These are phyloP conservation scores for Thalassoma bifasciatum DNA, from an alignment of 2,113 vertebrate species.

Conservation along the genomic window DNA sequence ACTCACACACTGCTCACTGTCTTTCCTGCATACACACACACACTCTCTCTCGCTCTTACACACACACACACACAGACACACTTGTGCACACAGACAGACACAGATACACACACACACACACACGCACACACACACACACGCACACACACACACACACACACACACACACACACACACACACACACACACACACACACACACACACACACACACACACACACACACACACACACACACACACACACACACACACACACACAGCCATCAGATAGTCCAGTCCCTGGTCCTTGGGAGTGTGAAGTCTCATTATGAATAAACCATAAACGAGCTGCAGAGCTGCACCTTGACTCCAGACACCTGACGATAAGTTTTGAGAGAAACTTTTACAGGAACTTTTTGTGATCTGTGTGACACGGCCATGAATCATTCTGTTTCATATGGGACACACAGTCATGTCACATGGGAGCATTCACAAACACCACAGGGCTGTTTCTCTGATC, in stretches of 20 bases:
- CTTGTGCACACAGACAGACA: conserved; percentile 7
- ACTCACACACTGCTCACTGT: conserved; percentile 19
- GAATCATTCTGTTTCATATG: conserved; percentile 24
- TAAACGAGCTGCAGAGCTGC: conserved; percentile 39
- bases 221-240: conserved; percentile 16
- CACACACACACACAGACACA: conserved; percentile 13
- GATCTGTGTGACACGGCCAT: conserved; percentile 21
- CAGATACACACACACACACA: conserved; percentile 16
- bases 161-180: conserved; percentile 18
- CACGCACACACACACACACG: conserved; percentile 10
- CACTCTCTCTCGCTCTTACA: too few species aligned
- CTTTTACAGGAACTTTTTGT: conserved; percentile 41
- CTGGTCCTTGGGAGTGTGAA: conserved; percentile 49
- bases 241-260: conserved; percentile 13
- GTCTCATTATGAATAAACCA: conserved; percentile 71
- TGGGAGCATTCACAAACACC: not conserved
- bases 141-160: conserved; percentile 12
- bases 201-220: conserved; percentile 9
- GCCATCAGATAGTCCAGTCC: conserved; percentile 37
- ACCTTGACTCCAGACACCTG: conserved; percentile 54
- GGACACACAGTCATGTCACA: not conserved
- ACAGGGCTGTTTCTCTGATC: not conserved
- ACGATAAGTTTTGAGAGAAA: conserved; percentile 46
- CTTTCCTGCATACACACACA: conserved; percentile 1
- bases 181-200: conserved; percentile 18